Evolutionary conservation across 2,113 vertebrate species (phyloP).

Genomic region (Fulmarus glacialis): DNA sequence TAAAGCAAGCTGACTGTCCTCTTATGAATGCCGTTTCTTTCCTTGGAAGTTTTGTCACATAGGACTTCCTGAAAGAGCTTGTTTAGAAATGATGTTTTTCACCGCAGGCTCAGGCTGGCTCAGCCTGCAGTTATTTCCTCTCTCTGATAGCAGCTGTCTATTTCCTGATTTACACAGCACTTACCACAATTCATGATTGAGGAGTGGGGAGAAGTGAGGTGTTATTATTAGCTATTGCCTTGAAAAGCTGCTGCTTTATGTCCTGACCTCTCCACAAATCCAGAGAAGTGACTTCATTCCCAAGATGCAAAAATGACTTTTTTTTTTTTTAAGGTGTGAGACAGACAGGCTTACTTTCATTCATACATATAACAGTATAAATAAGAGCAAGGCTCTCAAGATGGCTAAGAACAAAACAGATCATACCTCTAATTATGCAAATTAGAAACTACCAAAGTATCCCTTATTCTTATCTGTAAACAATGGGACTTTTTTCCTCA

Average conservation of each 20-base stretch:
- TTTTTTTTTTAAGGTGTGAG: neutral
- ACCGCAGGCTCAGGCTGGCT: rapidly evolving
- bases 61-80: neutral
- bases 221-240: neutral
- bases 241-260: neutral
- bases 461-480: neutral
- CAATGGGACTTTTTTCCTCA: neutral
- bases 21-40: neutral
- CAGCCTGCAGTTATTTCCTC: neutral
- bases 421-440: neutral
- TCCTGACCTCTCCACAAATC: neutral
- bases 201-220: neutral
- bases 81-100: neutral
- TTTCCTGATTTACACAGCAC: neutral
- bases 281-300: neutral
- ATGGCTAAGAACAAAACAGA: neutral
- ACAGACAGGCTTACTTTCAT: neutral
- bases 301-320: neutral
- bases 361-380: neutral
- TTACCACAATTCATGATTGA: neutral
- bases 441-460: neutral
- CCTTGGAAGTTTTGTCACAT: neutral
- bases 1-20: neutral
- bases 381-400: neutral
- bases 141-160: neutral